These are phyloP conservation scores for Drosophila affinis DNA, from an alignment of 2,888 invertebrate genomes.

Conservation along the genomic window DNA sequence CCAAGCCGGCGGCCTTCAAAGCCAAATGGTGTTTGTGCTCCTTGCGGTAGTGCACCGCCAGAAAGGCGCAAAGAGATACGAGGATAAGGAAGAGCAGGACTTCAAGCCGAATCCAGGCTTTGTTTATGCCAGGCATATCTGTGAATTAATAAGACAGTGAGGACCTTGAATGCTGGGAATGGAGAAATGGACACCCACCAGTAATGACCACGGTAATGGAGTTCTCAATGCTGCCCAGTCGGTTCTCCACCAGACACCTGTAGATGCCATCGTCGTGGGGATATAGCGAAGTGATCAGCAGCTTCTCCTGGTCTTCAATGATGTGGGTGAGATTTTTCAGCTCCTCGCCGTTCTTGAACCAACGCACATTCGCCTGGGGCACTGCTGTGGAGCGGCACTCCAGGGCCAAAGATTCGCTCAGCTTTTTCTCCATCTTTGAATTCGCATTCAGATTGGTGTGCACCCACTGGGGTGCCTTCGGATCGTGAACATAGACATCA, in stretches of 20 bases:
- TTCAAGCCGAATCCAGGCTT: conserved; percentile 82
- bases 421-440: conserved; percentile 79
- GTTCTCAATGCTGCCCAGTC: conserved; percentile 84
- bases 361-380: conserved; percentile 87
- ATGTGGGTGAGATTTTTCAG: conserved; percentile 82
- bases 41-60: conserved; percentile 77
- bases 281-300: conserved; percentile 85
- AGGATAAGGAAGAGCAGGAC: conserved; percentile 71
- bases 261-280: conserved; percentile 86
- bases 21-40: conserved; percentile 85
- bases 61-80: conserved; percentile 75
- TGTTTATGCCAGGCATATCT: conserved; percentile 81
- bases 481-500: conserved; percentile 83
- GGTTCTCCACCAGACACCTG: conserved; percentile 85
- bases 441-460: conserved; percentile 84
- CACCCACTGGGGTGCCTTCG: conserved; percentile 81
- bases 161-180: neutral
- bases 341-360: conserved; percentile 87
- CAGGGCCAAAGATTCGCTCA: conserved; percentile 80
- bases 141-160: neutral
- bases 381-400: conserved; percentile 86
- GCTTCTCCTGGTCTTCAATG: conserved; percentile 70
- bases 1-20: conserved; percentile 89
- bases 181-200: conserved; percentile 82
- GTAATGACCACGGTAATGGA: conserved; percentile 84